Conservation (phyloP, 2,797 vertebrate genomes). For the Gouania willdenowi region DNA sequence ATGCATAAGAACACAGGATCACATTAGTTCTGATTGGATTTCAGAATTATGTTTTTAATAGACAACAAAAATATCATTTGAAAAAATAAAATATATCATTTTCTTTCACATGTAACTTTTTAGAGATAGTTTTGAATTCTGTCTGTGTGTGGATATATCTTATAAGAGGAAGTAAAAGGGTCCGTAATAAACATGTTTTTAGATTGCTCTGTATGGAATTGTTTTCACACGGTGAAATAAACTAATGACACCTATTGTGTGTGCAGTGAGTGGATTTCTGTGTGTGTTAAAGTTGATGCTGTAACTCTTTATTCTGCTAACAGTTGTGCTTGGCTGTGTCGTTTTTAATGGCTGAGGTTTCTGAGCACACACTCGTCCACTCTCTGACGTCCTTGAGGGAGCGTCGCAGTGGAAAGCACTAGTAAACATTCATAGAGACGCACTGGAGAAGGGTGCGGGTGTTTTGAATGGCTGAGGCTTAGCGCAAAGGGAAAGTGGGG, state of each 20-base stretch:
- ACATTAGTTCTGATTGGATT: too few species aligned
- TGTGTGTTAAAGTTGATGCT: conserved; percentile 32
- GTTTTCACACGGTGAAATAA: conserved; percentile 17
- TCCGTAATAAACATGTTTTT: neutral
- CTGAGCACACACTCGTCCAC: conserved; percentile 58
- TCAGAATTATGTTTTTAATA: too few species aligned
- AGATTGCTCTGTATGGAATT: conserved; percentile 22
- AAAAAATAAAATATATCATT: too few species aligned
- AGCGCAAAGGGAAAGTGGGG: conserved; percentile 37
- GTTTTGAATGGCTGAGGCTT: conserved; percentile 52
- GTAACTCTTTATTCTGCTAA: too few species aligned
- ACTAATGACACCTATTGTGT: conserved; percentile 3
- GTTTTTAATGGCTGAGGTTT: conserved; percentile 69
- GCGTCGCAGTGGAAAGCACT: conserved; percentile 63
- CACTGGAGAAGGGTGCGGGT: conserved; percentile 27
- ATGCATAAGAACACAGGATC: too few species aligned
- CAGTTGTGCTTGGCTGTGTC: conserved; percentile 48
- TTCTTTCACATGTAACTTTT: too few species aligned
- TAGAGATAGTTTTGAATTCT: too few species aligned
- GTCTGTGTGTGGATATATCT: too few species aligned
- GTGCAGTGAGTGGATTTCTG: conserved; percentile 25
- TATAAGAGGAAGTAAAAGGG: conserved; percentile 15
- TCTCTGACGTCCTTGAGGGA: conserved; percentile 61
- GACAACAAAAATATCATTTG: too few species aligned
- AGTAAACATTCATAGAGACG: conserved; percentile 35